Evolutionary conservation across 2,888 invertebrate species (phyloP), one percentile per base, ranked within the genome.

Genomic region (Lathronympha strigana): DNA sequence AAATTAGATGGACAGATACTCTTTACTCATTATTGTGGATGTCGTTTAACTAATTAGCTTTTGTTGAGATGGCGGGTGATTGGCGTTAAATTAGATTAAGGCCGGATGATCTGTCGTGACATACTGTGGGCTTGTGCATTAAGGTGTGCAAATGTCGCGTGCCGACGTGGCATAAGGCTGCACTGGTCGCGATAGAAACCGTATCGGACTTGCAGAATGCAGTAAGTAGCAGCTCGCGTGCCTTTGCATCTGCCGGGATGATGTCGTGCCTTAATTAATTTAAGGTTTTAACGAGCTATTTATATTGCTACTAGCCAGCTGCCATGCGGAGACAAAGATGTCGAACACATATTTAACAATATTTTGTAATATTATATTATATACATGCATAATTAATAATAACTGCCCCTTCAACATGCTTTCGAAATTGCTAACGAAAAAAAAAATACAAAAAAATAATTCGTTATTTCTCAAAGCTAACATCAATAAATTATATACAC

Each of bases 161-260:
- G 89, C 84, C 80, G 71, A 67, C 71, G 74, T 77, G 75, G 79
- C 87, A 83, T 86, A 85, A 85, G 88, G 86, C 71, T 66, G 60
- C 69, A 68, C 71, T 72, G 71, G 72, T 74, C 74, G 72, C 71
- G 69, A 73, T 74, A 72, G 80, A 79, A 87, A 80, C 87, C 88
- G 79, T 86, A 87, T 76, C 77, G 78, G 76, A 75, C 64, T 54
- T 57, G 53, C 53, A 47, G 47, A 38, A 63, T 60, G 49, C 47
- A 54, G 21, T 17, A 8, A 36, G 28, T 28, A 5, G 36, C 51
- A 61, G 45, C 21, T 17, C 19, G 19, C 40, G 40, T 25, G 50
- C 43, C 60, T 47, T 45, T 43, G 61, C 66, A 66, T 66, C 36
- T 36, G 36, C 36, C 15, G 36, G n/a, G 5, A 33, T 1, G n/a